Percentiles rank a stretch among this genome's conserved stretches.
Evolutionary conservation across 23 tunicate species (phyloP).

Genomic region (Styela clava): DNA sequence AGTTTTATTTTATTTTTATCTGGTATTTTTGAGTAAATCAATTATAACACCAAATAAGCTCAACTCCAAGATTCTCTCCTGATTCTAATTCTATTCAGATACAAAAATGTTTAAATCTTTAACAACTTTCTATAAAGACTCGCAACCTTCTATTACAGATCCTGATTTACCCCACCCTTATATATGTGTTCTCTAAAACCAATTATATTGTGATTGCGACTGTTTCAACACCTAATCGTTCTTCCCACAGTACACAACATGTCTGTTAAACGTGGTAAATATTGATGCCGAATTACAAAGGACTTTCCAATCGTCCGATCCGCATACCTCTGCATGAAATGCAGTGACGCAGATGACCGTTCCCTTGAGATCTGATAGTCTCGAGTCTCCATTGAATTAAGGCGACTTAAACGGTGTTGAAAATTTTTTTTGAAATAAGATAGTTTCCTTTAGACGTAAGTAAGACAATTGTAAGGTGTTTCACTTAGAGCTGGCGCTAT

Average conservation of each 20-base stretch:
- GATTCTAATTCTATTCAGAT: too few relatives aligned
- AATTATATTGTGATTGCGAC: background rate
- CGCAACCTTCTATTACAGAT: too few relatives aligned
- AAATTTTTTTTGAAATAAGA: background rate
- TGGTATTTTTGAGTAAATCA: too few relatives aligned
- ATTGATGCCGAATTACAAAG: background rate
- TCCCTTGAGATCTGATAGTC: background rate
- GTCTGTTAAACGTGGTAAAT: background rate
- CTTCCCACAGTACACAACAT: background rate
- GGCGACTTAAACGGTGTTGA: background rate
- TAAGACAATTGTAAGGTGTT: background rate
- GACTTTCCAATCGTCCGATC: background rate
- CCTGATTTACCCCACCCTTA: too few relatives aligned
- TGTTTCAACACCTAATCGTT: background rate
- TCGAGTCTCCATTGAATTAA: background rate
- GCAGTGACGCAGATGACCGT: background rate
- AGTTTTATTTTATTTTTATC: too few relatives aligned
- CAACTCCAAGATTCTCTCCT: too few relatives aligned
- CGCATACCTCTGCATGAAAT: background rate
- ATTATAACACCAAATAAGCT: too few relatives aligned
- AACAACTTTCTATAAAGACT: too few relatives aligned
- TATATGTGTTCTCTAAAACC: too few relatives aligned
- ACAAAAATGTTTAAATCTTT: too few relatives aligned
- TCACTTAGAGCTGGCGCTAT: too few relatives aligned
- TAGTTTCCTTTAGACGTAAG: too few relatives aligned